Conservation (phyloP, 2,888 invertebrate species). For the Chrysolina americana region DNA sequence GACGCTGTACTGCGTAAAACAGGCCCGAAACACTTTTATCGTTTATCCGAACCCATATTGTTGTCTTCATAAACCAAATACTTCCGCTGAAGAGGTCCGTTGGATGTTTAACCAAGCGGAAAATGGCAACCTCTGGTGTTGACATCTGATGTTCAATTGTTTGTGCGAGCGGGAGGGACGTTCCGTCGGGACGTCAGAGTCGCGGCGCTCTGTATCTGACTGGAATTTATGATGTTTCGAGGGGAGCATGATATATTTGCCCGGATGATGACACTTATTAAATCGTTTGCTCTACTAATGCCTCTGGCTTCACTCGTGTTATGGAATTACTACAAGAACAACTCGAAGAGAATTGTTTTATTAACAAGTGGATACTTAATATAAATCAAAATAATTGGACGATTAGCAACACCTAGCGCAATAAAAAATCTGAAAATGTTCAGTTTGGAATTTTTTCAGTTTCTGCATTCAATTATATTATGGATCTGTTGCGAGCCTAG, state of each 20-base stretch:
- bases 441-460: no score
- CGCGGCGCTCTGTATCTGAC: slow-evolving; percentile 63
- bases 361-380: background rate
- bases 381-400: no score
- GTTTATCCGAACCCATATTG: no score
- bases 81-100: slow-evolving; percentile 49
- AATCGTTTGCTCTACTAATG: slow-evolving; percentile 67
- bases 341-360: background rate
- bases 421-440: no score
- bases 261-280: slow-evolving; percentile 69
- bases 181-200: slow-evolving; percentile 35
- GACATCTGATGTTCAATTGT: slow-evolving; percentile 68
- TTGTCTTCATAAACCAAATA: background rate
- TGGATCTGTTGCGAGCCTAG: no score
- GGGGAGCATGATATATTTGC: slow-evolving; percentile 65
- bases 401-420: no score
- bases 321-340: background rate
- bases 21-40: no score
- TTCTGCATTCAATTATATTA: no score
- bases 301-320: slow-evolving; percentile 52
- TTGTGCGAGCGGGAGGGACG: slow-evolving; percentile 54
- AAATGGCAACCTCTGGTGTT: slow-evolving; percentile 68
- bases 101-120: slow-evolving; percentile 63
- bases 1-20: no score
- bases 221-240: slow-evolving; percentile 65